These are phyloP conservation scores for Arctopsyche grandis DNA, from an alignment of 1,140 invertebrate species.

Conservation along the genomic window DNA sequence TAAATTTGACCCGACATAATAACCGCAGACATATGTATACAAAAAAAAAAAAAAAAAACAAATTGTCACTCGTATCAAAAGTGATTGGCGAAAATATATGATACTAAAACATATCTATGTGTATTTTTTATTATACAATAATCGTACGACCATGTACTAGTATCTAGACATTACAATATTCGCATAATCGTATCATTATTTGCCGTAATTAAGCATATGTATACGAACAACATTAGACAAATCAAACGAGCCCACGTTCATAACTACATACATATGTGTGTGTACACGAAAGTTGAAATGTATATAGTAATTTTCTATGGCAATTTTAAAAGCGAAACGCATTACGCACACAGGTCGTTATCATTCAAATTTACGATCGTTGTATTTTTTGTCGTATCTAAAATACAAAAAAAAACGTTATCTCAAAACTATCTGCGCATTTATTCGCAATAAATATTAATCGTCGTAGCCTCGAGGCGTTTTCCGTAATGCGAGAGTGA, in stretches of 20 bases:
- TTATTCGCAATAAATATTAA: constrained; percentile 35
- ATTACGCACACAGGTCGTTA: constrained; percentile 19
- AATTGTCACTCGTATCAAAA: too few species aligned
- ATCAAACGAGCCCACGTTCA: neutral
- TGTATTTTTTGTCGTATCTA: neutral
- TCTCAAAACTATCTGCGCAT: constrained; percentile 4
- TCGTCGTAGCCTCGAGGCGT: neutral
- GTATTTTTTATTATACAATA: neutral
- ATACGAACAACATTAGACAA: neutral
- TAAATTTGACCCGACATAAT: too few species aligned
- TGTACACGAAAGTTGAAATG: neutral
- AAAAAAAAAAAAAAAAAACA: too few species aligned
- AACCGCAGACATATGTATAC: too few species aligned
- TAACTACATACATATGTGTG: neutral
- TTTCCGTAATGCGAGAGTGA: constrained; percentile 11
- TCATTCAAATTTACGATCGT: constrained; percentile 22
- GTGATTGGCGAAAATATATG: neutral
- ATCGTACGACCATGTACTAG: neutral
- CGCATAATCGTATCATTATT: neutral
- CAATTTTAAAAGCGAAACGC: neutral
- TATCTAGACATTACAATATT: too few species aligned
- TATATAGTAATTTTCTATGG: constrained; percentile 15
- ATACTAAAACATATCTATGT: neutral
- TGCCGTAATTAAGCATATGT: neutral
- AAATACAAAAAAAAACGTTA: neutral